These are phyloP conservation scores for Knipowitschia caucasica DNA, from an alignment of 2,797 vertebrate species.

Conservation along the genomic window DNA sequence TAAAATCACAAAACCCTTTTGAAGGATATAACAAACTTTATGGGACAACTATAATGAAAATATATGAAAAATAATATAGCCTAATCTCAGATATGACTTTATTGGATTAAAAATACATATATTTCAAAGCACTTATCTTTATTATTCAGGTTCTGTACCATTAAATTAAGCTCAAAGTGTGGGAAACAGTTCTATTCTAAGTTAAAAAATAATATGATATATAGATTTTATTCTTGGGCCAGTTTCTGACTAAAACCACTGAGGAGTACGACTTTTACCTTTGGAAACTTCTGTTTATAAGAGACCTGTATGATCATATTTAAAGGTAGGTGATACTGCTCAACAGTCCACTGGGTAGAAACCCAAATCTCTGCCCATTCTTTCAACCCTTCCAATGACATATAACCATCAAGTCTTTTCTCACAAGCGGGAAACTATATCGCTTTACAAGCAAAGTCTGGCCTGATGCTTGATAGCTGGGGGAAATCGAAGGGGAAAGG, in stretches of 20 bases:
- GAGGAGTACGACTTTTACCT: constrained; percentile 18
- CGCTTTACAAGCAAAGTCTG: constrained; percentile 34
- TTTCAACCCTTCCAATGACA: constrained; percentile 31
- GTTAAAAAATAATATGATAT: too few species aligned
- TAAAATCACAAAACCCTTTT: constrained; percentile 63
- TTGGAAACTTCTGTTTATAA: background rate
- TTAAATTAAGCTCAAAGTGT: too few species aligned
- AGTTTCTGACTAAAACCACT: constrained; percentile 5
- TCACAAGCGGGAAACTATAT: constrained; percentile 54
- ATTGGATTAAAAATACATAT: constrained; percentile 64
- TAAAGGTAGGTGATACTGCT: constrained; percentile 62
- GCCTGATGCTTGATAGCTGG: constrained; percentile 35
- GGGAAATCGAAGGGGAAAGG: constrained; percentile 38
- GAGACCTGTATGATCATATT: constrained; percentile 56
- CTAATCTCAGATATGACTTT: constrained; percentile 66
- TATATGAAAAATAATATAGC: constrained; percentile 71
- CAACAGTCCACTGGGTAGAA: constrained; percentile 32
- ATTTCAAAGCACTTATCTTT: constrained; percentile 62
- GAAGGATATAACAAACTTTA: constrained; percentile 79
- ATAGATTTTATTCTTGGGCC: background rate
- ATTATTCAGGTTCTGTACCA: too few species aligned
- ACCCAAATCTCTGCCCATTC: constrained; percentile 30
- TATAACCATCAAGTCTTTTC: constrained; percentile 30
- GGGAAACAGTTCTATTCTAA: too few species aligned
- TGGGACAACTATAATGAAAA: too few species aligned